Conservation (phyloP, 2,113 vertebrate species). For the Apistogramma diplotaenia region DNA sequence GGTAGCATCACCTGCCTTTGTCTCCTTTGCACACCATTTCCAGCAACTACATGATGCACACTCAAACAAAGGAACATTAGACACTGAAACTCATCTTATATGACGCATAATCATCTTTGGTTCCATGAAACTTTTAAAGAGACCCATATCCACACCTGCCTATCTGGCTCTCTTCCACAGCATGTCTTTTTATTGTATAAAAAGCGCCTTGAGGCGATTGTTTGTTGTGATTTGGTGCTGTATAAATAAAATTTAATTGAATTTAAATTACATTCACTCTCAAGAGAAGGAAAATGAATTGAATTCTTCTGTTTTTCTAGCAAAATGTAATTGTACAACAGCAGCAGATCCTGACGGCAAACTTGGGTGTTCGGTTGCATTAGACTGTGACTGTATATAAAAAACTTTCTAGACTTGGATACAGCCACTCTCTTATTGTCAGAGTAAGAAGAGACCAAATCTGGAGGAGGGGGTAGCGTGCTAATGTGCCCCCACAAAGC, state of each 20-base stretch:
- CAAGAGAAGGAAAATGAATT: background rate
- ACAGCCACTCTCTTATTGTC: fast-evolving
- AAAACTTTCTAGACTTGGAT: background rate
- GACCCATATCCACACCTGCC: background rate
- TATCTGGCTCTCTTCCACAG: no score
- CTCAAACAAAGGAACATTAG: background rate
- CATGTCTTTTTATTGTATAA: no score
- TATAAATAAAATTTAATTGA: no score
- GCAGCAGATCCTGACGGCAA: background rate
- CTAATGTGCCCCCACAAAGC: no score
- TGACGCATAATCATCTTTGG: background rate
- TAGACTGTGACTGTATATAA: no score
- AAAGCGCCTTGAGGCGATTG: no score
- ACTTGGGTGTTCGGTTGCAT: background rate
- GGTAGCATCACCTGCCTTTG: background rate
- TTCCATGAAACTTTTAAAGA: background rate
- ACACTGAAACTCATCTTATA: background rate
- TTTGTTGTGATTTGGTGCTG: no score
- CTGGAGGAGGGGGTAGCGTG: background rate
- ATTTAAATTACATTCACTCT: background rate
- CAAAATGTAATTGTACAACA: no score
- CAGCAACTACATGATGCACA: background rate
- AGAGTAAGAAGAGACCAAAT: background rate
- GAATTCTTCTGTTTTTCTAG: background rate
- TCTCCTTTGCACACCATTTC: background rate